These are phyloP conservation scores for Atherinomorus stipes DNA, from an alignment of 2,113 vertebrate species.

Conservation along the genomic window DNA sequence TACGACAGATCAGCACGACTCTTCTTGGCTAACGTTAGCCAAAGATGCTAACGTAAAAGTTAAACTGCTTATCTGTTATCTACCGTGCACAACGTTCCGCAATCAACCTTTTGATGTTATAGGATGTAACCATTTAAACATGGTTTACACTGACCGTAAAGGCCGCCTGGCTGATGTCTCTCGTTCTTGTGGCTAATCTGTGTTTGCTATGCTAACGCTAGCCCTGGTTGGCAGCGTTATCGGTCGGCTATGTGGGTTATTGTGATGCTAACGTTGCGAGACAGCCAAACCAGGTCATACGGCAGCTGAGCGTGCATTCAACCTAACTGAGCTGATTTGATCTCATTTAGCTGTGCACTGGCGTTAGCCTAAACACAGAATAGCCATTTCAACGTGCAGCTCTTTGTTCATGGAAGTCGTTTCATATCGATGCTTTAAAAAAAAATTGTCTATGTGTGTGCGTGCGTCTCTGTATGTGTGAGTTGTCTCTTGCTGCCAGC, in stretches of 20 bases:
- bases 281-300: slow-evolving; percentile 72
- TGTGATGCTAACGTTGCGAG: slow-evolving; percentile 79
- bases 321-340: slow-evolving; percentile 34
- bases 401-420: too few relatives aligned
- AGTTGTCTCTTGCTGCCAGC: not conserved
- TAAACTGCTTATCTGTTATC: not conserved
- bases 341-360: slow-evolving; percentile 19
- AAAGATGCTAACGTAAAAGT: slow-evolving; percentile 48
- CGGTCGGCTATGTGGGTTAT: slow-evolving; percentile 63
- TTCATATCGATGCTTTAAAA: not conserved
- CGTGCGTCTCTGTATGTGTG: not conserved
- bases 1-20: slow-evolving; percentile 62
- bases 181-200: slow-evolving; percentile 33
- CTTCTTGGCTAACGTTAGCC: slow-evolving; percentile 54
- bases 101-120: accelerated
- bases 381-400: not conserved
- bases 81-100: accelerated
- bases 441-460: slow-evolving; percentile 10
- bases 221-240: slow-evolving; percentile 35
- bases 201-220: slow-evolving; percentile 64
- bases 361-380: not conserved
- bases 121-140: accelerated
- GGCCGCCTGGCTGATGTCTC: not conserved
- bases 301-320: slow-evolving; percentile 35
- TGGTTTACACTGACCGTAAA: not conserved